Base-by-base conservation (phyloP, 1,140 invertebrate species). In the Aphaenogaster floridana region DNA sequence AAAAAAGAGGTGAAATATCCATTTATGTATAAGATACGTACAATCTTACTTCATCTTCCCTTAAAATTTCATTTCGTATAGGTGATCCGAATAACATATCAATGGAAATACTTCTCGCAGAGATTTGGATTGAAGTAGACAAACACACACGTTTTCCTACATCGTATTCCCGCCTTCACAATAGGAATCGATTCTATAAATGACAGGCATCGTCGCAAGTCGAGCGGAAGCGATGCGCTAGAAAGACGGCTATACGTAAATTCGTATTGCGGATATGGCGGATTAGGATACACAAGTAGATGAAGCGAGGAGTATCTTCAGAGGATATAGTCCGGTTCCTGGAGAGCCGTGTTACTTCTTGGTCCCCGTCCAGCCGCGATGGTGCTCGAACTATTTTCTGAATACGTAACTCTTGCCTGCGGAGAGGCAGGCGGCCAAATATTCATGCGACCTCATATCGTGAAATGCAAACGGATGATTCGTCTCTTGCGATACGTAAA, bases 371-470 rank as follows among this genome's bases (percentile, higher is more conserved):
- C 92, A 92, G 86, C 34, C 57, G 52, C 52, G 69, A 36, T 57
- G 80, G 54, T 74, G 36, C 61, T 83, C 59, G 21, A 59, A 59
- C 88, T 52, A 86, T 91, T 91, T 90, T 88, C 87, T 52, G 86
- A 92, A 90, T 91, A 88, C 77, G 77, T 84, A 91, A 89, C 74
- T 71, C 50, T 57, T 63, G 34, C 34, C 21, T 50, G 89, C 39
- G 69, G 52, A 85, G 77, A 85, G 91, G 92, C 92, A 93, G 89
- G 39, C 90, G 77, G 89, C 92, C 92, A 93, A 94, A 94, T 93
- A 94, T 95, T 94, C 92, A 91, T 93, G 88, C 86, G 88, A 91
- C 85, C 90, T 90, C 88, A 88, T 92, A 90, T 90, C 88, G 84
- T 45, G 71, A 84, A 91, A 92, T 93, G 88, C 81, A 89, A 76